Conservation (phyloP, 2,888 invertebrate species). For the Apoderus coryli region DNA sequence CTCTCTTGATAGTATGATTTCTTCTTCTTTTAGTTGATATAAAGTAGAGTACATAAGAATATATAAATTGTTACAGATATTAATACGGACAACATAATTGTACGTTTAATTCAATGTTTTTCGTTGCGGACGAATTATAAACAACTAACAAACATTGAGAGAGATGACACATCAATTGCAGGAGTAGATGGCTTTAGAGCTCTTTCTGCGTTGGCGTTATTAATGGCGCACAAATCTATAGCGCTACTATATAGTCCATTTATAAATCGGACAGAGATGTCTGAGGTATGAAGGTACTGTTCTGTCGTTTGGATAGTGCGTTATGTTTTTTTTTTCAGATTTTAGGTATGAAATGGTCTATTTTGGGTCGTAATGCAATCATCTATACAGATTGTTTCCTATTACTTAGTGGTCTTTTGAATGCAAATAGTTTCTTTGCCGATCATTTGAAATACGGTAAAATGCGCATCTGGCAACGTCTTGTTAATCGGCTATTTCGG, state of each 20-base stretch:
- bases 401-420: conserved; percentile 43
- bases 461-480: conserved; percentile 36
- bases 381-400: conserved; percentile 48
- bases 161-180: conserved; percentile 33
- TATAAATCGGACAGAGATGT: conserved; percentile 39
- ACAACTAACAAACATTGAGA: conserved; percentile 32
- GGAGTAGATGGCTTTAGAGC: conserved; percentile 41
- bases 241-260: conserved; percentile 43
- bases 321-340: conserved; percentile 21
- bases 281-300: conserved; percentile 35
- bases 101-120: conserved; percentile 33
- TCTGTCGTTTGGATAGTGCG: conserved; percentile 3
- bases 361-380: conserved; percentile 43
- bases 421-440: conserved; percentile 38
- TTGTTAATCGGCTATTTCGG: conserved; percentile 42
- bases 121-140: conserved; percentile 37
- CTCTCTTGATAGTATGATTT: too few species aligned
- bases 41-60: too few species aligned
- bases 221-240: conserved; percentile 44
- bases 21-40: too few species aligned
- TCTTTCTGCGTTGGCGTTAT: conserved; percentile 38
- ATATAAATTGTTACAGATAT: too few species aligned
- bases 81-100: conserved; percentile 10
- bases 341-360: conserved; percentile 39
- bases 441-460: conserved; percentile 37